These are phyloP conservation scores for Drosophila paranaensis DNA, from an alignment of 2,888 invertebrate species.

Conservation along the genomic window DNA sequence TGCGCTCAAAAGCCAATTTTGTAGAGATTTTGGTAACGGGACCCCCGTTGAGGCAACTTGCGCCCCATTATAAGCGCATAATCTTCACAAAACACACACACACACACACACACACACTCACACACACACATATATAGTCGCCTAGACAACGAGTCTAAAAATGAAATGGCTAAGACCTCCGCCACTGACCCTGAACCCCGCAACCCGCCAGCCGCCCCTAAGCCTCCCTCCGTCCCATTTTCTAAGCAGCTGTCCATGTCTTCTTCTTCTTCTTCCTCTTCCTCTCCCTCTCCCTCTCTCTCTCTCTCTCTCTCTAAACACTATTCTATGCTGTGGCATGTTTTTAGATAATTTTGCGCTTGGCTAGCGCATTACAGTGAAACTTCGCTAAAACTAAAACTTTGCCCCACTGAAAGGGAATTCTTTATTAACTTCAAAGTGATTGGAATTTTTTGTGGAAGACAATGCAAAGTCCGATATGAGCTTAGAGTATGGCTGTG, in stretches of 20 bases:
- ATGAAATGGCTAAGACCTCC: slow-evolving; percentile 71
- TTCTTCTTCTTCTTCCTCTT: not conserved
- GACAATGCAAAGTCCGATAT: not conserved
- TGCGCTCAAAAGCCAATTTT: slow-evolving; percentile 79
- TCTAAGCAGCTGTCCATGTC: slow-evolving; percentile 36
- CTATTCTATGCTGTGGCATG: slow-evolving; percentile 38
- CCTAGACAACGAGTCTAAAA: slow-evolving; percentile 46
- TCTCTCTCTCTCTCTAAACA: not conserved
- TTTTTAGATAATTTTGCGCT: slow-evolving; percentile 69
- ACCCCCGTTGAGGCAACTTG: slow-evolving; percentile 61
- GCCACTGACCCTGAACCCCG: not conserved
- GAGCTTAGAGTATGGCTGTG: not conserved
- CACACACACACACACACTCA: slow-evolving; percentile 20
- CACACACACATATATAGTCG: slow-evolving; percentile 25
- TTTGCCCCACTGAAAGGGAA: slow-evolving; percentile 10
- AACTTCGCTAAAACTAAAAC: slow-evolving; percentile 36
- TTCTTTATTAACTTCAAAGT: slow-evolving; percentile 11
- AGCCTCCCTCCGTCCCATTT: slow-evolving; percentile 10
- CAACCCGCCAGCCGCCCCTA: not conserved
- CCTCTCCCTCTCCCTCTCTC: too few species aligned
- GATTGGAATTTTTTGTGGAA: slow-evolving; percentile 3
- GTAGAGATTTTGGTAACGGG: slow-evolving; percentile 71
- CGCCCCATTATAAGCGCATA: slow-evolving; percentile 79
- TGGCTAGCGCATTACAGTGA: slow-evolving; percentile 49
- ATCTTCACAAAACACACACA: slow-evolving; percentile 70